Evolutionary conservation across 2,797 vertebrate species (phyloP).

Genomic region (Pangasius krempfi): DNA sequence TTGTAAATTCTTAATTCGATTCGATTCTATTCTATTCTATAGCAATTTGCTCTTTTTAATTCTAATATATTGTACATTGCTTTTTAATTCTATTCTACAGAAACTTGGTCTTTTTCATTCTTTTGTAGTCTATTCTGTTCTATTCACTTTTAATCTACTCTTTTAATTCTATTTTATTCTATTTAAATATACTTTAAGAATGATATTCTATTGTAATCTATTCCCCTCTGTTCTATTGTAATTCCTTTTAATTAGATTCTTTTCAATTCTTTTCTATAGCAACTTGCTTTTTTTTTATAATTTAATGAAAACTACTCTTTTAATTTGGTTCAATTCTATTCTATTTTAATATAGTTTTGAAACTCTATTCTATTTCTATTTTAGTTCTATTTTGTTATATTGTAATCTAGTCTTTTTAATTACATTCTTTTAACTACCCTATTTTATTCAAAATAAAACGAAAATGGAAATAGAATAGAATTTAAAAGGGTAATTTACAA

Average conservation of each 20-base stretch:
- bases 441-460: neutral
- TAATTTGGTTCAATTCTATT: neutral
- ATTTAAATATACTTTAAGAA: neutral
- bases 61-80: neutral
- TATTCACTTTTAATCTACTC: neutral
- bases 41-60: neutral
- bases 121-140: neutral
- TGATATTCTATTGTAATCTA: neutral
- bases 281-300: neutral
- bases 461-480: too few species aligned
- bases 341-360: neutral
- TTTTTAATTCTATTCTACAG: neutral
- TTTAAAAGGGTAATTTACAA: too few species aligned
- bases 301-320: too few species aligned
- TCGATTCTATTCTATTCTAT: neutral
- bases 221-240: neutral
- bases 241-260: neutral
- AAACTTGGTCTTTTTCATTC: too few species aligned
- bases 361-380: neutral
- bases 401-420: neutral
- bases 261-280: neutral
- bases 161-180: neutral
- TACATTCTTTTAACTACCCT: neutral
- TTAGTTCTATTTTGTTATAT: neutral
- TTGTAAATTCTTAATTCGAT: neutral